Conservation (phyloP, 1,140 invertebrate genomes). For the Drosophila triauraria region DNA sequence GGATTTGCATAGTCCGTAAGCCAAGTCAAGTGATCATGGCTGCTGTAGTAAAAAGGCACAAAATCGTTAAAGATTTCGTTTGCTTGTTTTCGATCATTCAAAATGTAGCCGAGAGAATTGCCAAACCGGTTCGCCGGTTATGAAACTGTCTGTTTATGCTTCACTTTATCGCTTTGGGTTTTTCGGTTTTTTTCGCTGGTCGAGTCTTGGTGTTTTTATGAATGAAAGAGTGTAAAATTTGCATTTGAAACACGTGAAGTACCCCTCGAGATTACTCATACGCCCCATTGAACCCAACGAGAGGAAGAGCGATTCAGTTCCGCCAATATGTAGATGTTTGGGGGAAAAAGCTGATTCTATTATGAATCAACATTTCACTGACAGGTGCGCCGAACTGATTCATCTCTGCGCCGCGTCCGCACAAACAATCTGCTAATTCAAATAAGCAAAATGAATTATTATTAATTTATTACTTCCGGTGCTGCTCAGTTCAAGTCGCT, state of each 20-base stretch:
- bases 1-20: conserved; percentile 79
- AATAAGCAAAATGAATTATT: conserved; percentile 51
- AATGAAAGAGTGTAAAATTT: conserved; percentile 69
- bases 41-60: conserved; percentile 71
- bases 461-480: conserved; percentile 58
- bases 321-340: conserved; percentile 39
- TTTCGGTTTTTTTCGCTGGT: conserved; percentile 8
- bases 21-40: conserved; percentile 61
- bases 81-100: conserved; percentile 71
- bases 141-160: conserved; percentile 62
- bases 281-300: conserved; percentile 41
- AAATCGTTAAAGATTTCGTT: conserved; percentile 73
- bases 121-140: conserved; percentile 63
- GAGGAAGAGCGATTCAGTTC: conserved; percentile 41
- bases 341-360: conserved; percentile 18
- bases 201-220: conserved; percentile 50
- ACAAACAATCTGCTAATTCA: conserved; percentile 37
- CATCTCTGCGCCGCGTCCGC: conserved; percentile 24
- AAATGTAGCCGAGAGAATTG: conserved; percentile 51
- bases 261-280: conserved; percentile 66
- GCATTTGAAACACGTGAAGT: conserved; percentile 48
- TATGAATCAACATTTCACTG: conserved; percentile 61
- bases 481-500: conserved; percentile 3
- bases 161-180: conserved; percentile 25
- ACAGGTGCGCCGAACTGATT: conserved; percentile 64